Conservation (phyloP, 1,140 invertebrate species). For the Parasteatoda tepidariorum region DNA sequence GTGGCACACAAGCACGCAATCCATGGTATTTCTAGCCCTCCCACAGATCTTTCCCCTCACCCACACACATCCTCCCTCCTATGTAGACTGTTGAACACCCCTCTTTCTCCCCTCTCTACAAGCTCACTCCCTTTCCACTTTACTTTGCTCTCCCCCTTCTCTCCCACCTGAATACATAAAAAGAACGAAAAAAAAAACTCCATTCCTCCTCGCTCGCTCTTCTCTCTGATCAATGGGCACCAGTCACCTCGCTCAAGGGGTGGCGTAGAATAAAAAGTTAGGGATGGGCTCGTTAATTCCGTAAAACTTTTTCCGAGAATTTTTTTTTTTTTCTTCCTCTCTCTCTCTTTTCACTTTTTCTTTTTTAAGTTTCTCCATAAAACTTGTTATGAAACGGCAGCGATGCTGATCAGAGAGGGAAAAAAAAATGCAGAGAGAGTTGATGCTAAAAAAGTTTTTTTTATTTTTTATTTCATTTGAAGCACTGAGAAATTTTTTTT, state of each 20-base stretch:
- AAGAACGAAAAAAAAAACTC: neutral
- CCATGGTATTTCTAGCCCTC: slow-evolving; percentile 7
- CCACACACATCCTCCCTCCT: neutral
- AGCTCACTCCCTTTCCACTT: neutral
- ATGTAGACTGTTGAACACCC: slow-evolving; percentile 41
- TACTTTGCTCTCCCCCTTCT: slow-evolving; percentile 31
- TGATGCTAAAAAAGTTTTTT: neutral
- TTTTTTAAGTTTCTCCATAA: neutral
- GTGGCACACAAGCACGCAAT: slow-evolving; percentile 9
- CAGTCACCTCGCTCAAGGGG: slow-evolving; percentile 36
- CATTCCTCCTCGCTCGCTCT: neutral
- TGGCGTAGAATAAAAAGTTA: neutral
- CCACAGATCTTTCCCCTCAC: slow-evolving; percentile 11
- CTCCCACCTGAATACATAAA: neutral
- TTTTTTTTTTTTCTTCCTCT: neutral
- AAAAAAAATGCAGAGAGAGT: too few relatives aligned
- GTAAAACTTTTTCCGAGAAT: slow-evolving; percentile 13
- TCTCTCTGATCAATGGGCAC: slow-evolving; percentile 46
- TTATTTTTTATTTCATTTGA: slow-evolving; percentile 3
- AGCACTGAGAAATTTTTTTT: neutral
- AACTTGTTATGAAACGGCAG: slow-evolving; percentile 38
- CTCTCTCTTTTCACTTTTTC: neutral
- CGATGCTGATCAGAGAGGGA: slow-evolving; percentile 11
- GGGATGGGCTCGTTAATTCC: slow-evolving; percentile 53
- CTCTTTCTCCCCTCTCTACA: neutral